These are phyloP conservation scores for Oreochromis spilurus DNA, from an alignment of 2,113 vertebrate species.

Conservation along the genomic window DNA sequence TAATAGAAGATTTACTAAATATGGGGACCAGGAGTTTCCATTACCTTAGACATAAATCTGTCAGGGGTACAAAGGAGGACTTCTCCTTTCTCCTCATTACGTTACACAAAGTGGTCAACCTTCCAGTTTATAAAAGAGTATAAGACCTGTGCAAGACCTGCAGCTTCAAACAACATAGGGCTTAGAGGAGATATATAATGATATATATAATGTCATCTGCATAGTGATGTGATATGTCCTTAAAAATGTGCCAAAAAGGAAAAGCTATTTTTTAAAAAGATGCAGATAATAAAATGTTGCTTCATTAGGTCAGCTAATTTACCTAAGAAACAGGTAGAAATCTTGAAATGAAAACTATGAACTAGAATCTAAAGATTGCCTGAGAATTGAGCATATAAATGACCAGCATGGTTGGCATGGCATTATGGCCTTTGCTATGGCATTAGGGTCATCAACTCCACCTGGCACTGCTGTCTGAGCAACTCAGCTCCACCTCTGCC, in stretches of 20 bases:
- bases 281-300: background rate
- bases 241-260: background rate
- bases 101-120: accelerated
- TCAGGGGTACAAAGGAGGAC: background rate
- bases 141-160: background rate
- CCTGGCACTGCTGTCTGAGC: background rate
- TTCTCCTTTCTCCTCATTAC: background rate
- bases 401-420: background rate
- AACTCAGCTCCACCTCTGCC: background rate
- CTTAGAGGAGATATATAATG: background rate
- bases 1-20: background rate
- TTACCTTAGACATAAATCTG: background rate
- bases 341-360: background rate
- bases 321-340: background rate
- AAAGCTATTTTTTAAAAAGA: background rate
- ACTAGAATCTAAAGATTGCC: background rate
- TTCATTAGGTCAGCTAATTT: background rate
- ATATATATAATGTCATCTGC: background rate
- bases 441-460: background rate
- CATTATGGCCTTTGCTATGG: background rate
- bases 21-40: accelerated
- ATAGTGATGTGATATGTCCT: background rate
- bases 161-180: background rate
- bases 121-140: background rate
- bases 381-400: background rate